Percentiles rank a stretch among this genome's conserved stretches.
These are phyloP conservation scores for Macrophya alboannulata DNA, from an alignment of 2,888 invertebrate genomes.

Conservation along the genomic window DNA sequence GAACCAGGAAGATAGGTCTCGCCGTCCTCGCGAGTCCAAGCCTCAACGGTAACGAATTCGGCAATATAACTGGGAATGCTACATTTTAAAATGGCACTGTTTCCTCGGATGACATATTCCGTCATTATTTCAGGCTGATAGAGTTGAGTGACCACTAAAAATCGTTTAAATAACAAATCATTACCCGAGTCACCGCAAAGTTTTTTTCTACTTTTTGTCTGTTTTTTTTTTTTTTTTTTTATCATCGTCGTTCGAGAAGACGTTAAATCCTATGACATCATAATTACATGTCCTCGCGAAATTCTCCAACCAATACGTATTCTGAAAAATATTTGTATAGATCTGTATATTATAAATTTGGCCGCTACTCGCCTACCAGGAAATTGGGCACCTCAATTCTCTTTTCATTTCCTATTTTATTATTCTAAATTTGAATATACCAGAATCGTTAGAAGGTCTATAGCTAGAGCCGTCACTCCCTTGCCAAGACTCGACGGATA, in stretches of 20 bases:
- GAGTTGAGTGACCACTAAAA: constrained; percentile 87
- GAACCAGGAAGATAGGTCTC: constrained; percentile 77
- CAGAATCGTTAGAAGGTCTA: constrained; percentile 87
- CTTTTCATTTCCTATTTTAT: constrained; percentile 12
- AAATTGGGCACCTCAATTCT: constrained; percentile 29
- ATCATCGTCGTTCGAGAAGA: neutral
- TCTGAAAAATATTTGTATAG: neutral
- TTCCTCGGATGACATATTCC: constrained; percentile 89
- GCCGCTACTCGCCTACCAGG: constrained; percentile 53
- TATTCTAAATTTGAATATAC: constrained; percentile 80
- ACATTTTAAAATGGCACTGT: constrained; percentile 88
- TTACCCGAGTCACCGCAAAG: neutral
- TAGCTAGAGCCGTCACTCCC: constrained; percentile 86
- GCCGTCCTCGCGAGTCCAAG: constrained; percentile 87
- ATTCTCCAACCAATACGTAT: neutral
- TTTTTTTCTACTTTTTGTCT: neutral
- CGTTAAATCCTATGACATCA: neutral
- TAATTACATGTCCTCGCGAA: neutral
- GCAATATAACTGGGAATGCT: constrained; percentile 89
- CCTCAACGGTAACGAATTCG: constrained; percentile 87
- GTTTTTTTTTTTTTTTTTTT: neutral
- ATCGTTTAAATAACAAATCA: constrained; percentile 57
- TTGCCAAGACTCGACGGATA: constrained; percentile 92
- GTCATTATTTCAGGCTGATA: constrained; percentile 88
- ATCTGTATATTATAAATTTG: neutral